phyloP scores from a whole-genome alignment of 2,888 invertebrate species.

The Eurois occulta region DNA sequence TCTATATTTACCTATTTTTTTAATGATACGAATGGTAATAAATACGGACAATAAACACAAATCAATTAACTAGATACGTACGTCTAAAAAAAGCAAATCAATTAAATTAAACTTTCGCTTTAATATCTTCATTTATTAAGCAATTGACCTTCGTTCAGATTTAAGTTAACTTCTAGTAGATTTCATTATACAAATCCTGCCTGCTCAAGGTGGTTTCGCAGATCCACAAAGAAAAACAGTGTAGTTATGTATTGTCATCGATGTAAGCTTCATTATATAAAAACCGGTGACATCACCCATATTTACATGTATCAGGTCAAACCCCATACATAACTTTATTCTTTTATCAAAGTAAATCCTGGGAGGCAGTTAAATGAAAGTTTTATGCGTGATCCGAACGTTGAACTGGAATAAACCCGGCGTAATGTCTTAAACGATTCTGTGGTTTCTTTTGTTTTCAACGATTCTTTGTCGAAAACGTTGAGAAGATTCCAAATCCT shows the following conservation, averaged over 20 bases:
- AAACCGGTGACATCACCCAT: slow-evolving; percentile 9
- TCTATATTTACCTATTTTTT: neutral
- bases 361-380: slow-evolving; percentile 56
- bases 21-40: neutral
- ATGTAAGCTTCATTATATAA: neutral
- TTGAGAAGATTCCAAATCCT: slow-evolving; percentile 63
- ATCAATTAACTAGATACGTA: neutral
- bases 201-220: neutral
- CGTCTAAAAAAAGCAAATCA: neutral
- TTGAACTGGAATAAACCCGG: slow-evolving; percentile 39
- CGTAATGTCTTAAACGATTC: slow-evolving; percentile 59
- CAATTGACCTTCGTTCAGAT: neutral
- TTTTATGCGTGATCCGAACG: slow-evolving; percentile 46
- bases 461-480: slow-evolving; percentile 50
- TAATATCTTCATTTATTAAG: neutral
- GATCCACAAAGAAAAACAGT: slow-evolving; percentile 12
- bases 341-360: slow-evolving; percentile 54
- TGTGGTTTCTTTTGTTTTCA: slow-evolving; percentile 62
- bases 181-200: neutral
- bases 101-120: neutral
- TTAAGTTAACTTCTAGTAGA: neutral
- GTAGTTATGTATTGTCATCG: neutral
- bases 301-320: slow-evolving; percentile 33
- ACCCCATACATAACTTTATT: slow-evolving; percentile 35
- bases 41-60: neutral